Evolutionary conservation across 2,113 vertebrate species (phyloP), one percentile per base, ranked within the genome.

Genomic region (Tauraco erythrolophus): DNA sequence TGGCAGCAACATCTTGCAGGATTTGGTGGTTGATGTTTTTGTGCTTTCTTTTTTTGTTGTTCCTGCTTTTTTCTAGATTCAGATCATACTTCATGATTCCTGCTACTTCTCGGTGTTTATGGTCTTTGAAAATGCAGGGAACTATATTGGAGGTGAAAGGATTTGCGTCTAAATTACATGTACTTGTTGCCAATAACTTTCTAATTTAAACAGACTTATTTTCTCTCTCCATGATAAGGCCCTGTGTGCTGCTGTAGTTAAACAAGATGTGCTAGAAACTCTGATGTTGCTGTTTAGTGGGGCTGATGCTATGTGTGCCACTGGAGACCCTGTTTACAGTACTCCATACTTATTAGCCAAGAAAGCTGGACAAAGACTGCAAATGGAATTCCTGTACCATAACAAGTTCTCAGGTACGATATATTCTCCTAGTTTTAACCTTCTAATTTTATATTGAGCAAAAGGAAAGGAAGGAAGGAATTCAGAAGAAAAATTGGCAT

Each of bases 331-430:
- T 4, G 69, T 97, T 62, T 97, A 97, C 78, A 99, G 99, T 90
- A 99, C 99, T 48, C 99, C 99, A 0, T 99, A 99, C 68, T 98
- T 99, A 25, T 14, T 99, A 97, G 99, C 99, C 91, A 99, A 99
- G 95, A 99, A 98, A 56, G 98, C 98, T 5, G 99, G 99, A 23
- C 99, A 99, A 94, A 98, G 98, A 46, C 98, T 99, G 33, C 99
- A 99, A 54, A 99, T 99, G 99, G 99, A 99, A 97, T 99, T 99
- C 85, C 98, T 99, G 66, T 98, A 99, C 96, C 99, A 99, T 66
- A 99, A 99, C 97, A 99, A 99, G 72, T 99, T 99, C 45, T 99
- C 99, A 90, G 99, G 99, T 99, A 88, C 35, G 76, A 64, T 79
- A 21, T 8, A 31, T 58, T 77, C 8, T 87, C 9, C 79, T 78